Percentiles rank a stretch among this genome's conserved stretches.
Evolutionary conservation across 2,797 vertebrate genomes (phyloP).

Genomic region (Phrynocephalus forsythii): DNA sequence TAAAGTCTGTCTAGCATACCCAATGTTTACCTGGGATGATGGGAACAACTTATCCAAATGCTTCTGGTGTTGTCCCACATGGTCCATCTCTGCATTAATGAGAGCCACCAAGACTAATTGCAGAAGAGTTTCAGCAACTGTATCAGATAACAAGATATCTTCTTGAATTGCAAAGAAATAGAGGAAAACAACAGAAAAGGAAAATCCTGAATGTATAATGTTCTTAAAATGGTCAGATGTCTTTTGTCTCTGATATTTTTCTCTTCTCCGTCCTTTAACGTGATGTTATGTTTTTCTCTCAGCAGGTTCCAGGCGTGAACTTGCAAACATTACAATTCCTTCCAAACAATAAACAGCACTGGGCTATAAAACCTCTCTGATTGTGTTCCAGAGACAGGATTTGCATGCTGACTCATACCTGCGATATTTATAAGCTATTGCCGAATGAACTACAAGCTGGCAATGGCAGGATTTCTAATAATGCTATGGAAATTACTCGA

Average conservation of each 20-base stretch:
- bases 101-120: conserved; percentile 48
- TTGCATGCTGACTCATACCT: conserved; percentile 85
- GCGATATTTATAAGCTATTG: conserved; percentile 80
- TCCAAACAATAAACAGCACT: conserved; percentile 82
- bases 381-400: conserved; percentile 80
- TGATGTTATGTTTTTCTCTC: conserved; percentile 75
- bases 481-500: conserved; percentile 83
- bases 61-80: background rate
- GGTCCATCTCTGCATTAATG: background rate
- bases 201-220: conserved; percentile 55
- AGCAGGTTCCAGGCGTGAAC: conserved; percentile 79
- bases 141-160: conserved; percentile 29
- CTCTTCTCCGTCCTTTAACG: conserved; percentile 57
- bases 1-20: background rate
- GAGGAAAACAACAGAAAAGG: too few relatives aligned
- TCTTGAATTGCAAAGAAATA: too few relatives aligned
- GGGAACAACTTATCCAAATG: background rate
- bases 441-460: conserved; percentile 73
- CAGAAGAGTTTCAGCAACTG: conserved; percentile 40
- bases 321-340: conserved; percentile 78
- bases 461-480: conserved; percentile 82
- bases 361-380: conserved; percentile 80
- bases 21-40: background rate
- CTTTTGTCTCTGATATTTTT: conserved; percentile 31
- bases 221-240: conserved; percentile 42